Percentiles rank a stretch among this genome's conserved stretches.
phyloP scores from a whole-genome alignment of 2,797 vertebrate species.

The Chaunax sp. region DNA sequence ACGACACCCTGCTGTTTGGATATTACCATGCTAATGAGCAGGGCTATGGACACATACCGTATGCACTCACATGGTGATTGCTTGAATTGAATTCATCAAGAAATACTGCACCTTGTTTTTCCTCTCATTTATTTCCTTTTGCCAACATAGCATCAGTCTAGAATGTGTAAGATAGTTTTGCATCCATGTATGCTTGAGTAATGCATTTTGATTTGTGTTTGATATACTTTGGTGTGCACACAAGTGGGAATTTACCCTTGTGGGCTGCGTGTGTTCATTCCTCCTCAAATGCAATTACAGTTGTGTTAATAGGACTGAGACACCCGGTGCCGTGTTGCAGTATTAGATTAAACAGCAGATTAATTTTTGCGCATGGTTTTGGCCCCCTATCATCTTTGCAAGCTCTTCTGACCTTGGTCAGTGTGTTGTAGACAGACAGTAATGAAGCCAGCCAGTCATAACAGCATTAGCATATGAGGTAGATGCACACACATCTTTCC shows the following conservation, averaged over 20 bases:
- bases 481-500: conserved; percentile 46
- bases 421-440: conserved; percentile 77
- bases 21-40: conserved; percentile 87
- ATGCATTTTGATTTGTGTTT: conserved; percentile 65
- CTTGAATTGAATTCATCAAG: conserved; percentile 43
- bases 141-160: conserved; percentile 15
- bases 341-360: conserved; percentile 86
- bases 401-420: conserved; percentile 79
- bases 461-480: conserved; percentile 78
- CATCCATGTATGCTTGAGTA: conserved; percentile 36
- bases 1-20: conserved; percentile 83
- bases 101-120: conserved; percentile 40
- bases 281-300: conserved; percentile 79
- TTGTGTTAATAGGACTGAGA: conserved; percentile 82
- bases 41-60: conserved; percentile 66
- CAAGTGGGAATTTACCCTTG: conserved; percentile 61
- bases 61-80: conserved; percentile 39
- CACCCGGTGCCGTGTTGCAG: conserved; percentile 73
- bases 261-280: conserved; percentile 53
- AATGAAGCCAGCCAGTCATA: conserved; percentile 82
- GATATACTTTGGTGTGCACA: conserved; percentile 50
- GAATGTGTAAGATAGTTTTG: conserved; percentile 12
- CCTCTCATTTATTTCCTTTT: conserved; percentile 33
- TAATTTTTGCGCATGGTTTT: conserved; percentile 79
- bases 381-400: conserved; percentile 74